Conservation (phyloP, 2,888 invertebrate species). For the Oscheius onirici region DNA sequence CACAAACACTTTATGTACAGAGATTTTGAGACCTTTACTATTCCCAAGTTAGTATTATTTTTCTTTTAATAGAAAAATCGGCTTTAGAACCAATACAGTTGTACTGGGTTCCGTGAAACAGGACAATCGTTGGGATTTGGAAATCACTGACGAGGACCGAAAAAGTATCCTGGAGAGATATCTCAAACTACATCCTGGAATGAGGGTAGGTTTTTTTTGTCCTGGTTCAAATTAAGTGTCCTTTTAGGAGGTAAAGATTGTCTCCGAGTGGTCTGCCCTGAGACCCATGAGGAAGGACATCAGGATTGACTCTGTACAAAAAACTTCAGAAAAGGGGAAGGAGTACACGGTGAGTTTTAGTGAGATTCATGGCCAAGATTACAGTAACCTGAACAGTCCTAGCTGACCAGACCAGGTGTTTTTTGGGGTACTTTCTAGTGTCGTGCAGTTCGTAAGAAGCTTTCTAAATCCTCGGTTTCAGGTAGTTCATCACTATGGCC, state of each 20-base stretch:
- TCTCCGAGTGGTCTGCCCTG: conserved; percentile 40
- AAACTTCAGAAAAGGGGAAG: conserved; percentile 32
- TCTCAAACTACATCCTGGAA: conserved; percentile 46
- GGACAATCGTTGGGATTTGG: conserved; percentile 27
- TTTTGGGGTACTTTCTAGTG: too few relatives aligned
- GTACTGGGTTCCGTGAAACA: conserved; percentile 54
- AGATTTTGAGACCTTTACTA: conserved; percentile 54
- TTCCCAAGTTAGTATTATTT: conserved; percentile 46
- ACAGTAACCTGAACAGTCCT: too few relatives aligned
- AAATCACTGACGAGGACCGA: conserved; percentile 39
- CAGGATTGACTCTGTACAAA: conserved; percentile 46
- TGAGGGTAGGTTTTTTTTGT: conserved; percentile 31
- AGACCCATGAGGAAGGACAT: conserved; percentile 48
- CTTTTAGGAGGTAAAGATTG: conserved; percentile 40
- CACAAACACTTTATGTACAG: conserved; percentile 83
- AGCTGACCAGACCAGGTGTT: too few relatives aligned
- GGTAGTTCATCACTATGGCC: conserved; percentile 65
- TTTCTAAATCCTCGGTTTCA: neutral
- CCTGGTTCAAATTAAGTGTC: too few relatives aligned
- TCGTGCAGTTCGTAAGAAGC: too few relatives aligned
- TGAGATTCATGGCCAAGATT: too few relatives aligned
- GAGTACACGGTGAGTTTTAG: conserved; percentile 38
- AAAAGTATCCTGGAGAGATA: conserved; percentile 43
- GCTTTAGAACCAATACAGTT: conserved; percentile 46
- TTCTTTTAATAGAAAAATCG: too few relatives aligned